Evolutionary conservation across 2,797 vertebrate genomes (phyloP), one percentile per base, ranked within the genome.

Genomic region (Tapirus indicus): DNA sequence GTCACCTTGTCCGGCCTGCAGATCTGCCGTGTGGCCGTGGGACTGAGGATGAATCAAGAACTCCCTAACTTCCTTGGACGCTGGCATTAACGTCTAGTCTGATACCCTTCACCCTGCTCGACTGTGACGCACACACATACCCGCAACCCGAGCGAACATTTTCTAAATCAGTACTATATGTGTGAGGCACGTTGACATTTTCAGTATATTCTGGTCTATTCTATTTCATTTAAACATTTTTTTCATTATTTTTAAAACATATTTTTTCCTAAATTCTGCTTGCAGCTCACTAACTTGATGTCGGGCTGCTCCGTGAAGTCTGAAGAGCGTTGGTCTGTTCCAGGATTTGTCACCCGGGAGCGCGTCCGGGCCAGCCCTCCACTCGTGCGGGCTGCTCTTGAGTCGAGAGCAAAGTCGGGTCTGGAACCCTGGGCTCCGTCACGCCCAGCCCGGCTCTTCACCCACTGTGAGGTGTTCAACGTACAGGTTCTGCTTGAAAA

Each of bases 261-360:
- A 86, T 20, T 88, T 89, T 52, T 52, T 77, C 75, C 64, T 41
- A 38, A 92, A 56, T 71, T 82, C 94, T 52, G 7, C 23, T 89
- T 82, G 56, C 29, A 41, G 1, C 27, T 66, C 21, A 29, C 13
- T 17, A 18, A 41, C 5, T 10, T 47, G 90, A n/a, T 68, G 35
- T 44, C 7, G 0, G 13, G 21, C 12, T 32, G n/a, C 41, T 12
- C 7, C 0, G 0, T 41, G 4, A 52, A 32, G 52, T 64, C 18
- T 10, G 7, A 66, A 49, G 1, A 52, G n/a, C 6, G 10, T 7
- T 3, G 35, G 7, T n/a, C 71, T 21, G 6, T 14, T 8, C 66
- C 2, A 2, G 10, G 29, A 12, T 32, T 47, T 35, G 49, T 44
- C n/a, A 0, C 27, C 20, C 35, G 52, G 18, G 14, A 18, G 25